Percentiles rank a stretch among this genome's conserved stretches.
These are phyloP conservation scores for Plemyria rubiginata DNA, from an alignment of 2,888 invertebrate species.

Conservation along the genomic window DNA sequence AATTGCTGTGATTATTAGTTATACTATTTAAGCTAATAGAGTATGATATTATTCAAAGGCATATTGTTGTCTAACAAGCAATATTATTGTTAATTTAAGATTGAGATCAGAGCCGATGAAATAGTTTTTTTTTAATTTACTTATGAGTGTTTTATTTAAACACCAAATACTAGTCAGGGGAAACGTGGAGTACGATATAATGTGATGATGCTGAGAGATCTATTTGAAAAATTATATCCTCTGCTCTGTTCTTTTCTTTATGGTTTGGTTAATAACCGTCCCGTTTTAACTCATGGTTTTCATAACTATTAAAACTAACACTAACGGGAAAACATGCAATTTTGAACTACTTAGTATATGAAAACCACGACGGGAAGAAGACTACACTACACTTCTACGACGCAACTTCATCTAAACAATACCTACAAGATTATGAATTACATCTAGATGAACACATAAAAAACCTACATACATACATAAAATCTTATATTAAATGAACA, in stretches of 20 bases:
- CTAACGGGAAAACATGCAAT: conserved; percentile 34
- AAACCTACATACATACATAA: conserved; percentile 48
- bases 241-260: conserved; percentile 40
- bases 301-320: conserved; percentile 32
- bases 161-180: conserved; percentile 1
- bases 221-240: conserved; percentile 40
- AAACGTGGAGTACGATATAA: conserved; percentile 7
- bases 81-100: conserved; percentile 45
- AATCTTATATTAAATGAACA: conserved; percentile 70
- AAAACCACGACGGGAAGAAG: conserved; percentile 54
- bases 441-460: conserved; percentile 36
- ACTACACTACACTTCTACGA: conserved; percentile 35
- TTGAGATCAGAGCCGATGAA: conserved; percentile 48
- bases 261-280: conserved; percentile 35
- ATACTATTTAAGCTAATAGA: conserved; percentile 42
- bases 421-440: conserved; percentile 27
- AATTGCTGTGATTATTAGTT: conserved; percentile 39
- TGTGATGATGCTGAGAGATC: conserved; percentile 10
- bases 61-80: conserved; percentile 50
- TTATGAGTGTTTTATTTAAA: conserved; percentile 17
- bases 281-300: conserved; percentile 47
- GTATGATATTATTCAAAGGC: conserved; percentile 46
- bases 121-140: conserved; percentile 36
- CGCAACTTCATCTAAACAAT: conserved; percentile 52
- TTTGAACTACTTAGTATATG: conserved; percentile 38